Evolutionary conservation across 2,888 invertebrate species (phyloP).

Genomic region (Conops quadrifasciatus): DNA sequence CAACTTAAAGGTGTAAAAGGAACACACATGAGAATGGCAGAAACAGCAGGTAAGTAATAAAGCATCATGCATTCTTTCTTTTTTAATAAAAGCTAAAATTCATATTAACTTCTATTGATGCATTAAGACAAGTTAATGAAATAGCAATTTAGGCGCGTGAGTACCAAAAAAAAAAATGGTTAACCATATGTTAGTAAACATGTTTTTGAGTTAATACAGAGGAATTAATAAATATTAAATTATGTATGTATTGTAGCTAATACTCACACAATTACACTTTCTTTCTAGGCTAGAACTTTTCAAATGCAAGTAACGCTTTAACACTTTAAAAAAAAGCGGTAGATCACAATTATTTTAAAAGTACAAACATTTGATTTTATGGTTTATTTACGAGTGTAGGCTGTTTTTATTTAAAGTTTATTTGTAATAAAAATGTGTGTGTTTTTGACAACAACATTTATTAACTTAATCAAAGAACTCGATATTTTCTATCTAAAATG

Average conservation of each 20-base stretch:
- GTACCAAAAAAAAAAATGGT: background rate
- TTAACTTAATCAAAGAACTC: conserved; percentile 53
- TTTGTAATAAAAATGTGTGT: conserved; percentile 36
- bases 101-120: conserved; percentile 46
- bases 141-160: background rate
- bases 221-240: background rate
- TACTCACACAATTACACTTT: conserved; percentile 52
- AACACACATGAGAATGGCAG: conserved; percentile 11
- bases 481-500: conserved; percentile 62
- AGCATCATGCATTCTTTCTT: conserved; percentile 38
- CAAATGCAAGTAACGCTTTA: conserved; percentile 13
- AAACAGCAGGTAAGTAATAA: conserved; percentile 22
- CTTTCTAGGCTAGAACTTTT: no score
- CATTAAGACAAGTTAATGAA: conserved; percentile 38
- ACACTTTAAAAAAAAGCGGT: conserved; percentile 26
- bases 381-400: no score
- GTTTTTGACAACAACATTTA: conserved; percentile 39
- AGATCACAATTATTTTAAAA: conserved; percentile 24
- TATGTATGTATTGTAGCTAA: conserved; percentile 41
- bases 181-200: conserved; percentile 18
- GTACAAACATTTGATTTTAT: conserved; percentile 1
- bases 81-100: conserved; percentile 31
- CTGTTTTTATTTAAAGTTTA: conserved; percentile 3
- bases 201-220: background rate
- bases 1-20: conserved; percentile 20